Conservation (phyloP, 1,140 invertebrate species). For the Wiebesia pumilae region DNA sequence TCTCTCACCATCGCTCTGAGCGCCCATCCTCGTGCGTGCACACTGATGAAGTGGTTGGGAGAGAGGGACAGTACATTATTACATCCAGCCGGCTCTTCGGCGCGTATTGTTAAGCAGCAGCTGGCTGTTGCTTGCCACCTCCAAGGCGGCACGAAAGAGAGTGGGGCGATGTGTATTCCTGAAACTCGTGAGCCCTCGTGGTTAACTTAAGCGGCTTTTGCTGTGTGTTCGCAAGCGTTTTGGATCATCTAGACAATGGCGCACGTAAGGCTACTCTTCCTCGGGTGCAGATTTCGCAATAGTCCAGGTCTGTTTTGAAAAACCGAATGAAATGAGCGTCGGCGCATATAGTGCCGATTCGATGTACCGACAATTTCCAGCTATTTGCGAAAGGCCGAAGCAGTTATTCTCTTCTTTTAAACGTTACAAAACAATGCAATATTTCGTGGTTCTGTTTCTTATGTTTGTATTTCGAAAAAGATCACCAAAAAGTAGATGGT, state of each 20-base stretch:
- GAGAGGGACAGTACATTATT: slow-evolving; percentile 68
- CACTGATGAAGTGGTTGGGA: slow-evolving; percentile 70
- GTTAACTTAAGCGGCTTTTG: neutral
- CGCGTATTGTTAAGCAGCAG: slow-evolving; percentile 71
- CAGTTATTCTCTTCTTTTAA: no score
- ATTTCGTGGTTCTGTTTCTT: no score
- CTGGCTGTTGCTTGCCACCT: slow-evolving; percentile 55
- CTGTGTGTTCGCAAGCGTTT: neutral
- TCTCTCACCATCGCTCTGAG: slow-evolving; percentile 49
- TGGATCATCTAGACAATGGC: neutral
- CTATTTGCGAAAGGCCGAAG: no score
- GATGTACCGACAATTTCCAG: no score
- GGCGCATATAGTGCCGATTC: neutral
- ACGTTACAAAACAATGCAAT: no score
- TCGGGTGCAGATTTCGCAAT: no score
- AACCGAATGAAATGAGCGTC: neutral
- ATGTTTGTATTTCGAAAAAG: no score
- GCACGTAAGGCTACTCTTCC: neutral
- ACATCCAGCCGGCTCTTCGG: slow-evolving; percentile 65
- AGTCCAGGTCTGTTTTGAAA: neutral
- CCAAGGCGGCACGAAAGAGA: neutral
- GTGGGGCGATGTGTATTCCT: neutral
- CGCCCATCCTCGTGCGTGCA: slow-evolving; percentile 60
- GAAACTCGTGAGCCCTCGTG: neutral
- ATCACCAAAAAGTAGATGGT: no score